Evolutionary conservation across 2,797 vertebrate species (phyloP).

Genomic region (Amniataba percoides): DNA sequence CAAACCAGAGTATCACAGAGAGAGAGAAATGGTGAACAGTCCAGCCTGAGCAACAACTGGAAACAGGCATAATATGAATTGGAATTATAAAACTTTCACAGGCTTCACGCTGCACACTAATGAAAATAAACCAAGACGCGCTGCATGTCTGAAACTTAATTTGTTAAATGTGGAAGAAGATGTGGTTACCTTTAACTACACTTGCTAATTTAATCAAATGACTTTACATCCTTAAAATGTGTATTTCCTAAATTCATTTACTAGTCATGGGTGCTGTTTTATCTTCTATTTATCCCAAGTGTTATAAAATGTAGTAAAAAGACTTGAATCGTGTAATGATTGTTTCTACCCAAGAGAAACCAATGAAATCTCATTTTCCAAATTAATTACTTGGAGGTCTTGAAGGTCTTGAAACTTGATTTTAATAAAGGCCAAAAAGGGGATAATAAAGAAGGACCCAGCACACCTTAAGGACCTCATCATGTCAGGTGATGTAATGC

Average conservation of each 20-base stretch:
- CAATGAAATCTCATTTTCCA: constrained; percentile 28
- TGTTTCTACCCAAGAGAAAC: not conserved
- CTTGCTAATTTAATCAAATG: constrained; percentile 7
- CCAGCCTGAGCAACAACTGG: not conserved
- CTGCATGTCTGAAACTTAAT: not conserved
- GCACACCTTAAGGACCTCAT: not conserved
- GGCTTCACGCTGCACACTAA: not conserved
- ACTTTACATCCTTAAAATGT: not conserved
- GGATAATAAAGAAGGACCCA: not conserved
- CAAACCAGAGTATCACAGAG: constrained; percentile 27
- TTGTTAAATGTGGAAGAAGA: not conserved
- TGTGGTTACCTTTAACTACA: not conserved
- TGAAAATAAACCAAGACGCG: constrained; percentile 1
- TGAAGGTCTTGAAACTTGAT: not conserved
- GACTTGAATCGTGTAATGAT: not conserved
- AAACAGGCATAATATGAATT: constrained; percentile 6
- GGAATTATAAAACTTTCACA: constrained; percentile 20
- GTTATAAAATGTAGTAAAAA: not conserved
- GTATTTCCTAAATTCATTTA: not conserved
- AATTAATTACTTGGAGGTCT: constrained; percentile 15
- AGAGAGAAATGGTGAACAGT: constrained; percentile 20
- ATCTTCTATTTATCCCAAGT: not conserved
- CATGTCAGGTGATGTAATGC: not conserved
- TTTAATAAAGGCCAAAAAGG: not conserved
- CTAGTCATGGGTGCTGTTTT: not conserved